A percentile compares a stretch with the other conserved stretches of the same genome.
These are phyloP conservation scores for Saturnia pavonia DNA, from an alignment of 2,888 invertebrate genomes.

Conservation along the genomic window DNA sequence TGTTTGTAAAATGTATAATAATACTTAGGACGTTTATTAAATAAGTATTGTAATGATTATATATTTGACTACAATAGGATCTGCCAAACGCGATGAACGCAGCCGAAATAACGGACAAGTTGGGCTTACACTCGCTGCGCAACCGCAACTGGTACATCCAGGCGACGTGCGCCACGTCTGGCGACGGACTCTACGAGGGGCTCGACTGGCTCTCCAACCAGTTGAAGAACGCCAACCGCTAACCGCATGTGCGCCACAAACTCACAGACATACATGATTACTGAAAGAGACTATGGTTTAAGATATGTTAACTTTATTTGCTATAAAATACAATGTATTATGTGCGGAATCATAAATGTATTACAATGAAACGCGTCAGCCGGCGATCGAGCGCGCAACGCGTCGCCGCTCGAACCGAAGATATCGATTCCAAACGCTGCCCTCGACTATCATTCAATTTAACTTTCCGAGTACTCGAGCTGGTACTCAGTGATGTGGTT, in stretches of 20 bases:
- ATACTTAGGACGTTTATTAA: not conserved
- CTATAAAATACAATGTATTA: conserved; percentile 80
- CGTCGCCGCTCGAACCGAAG: conserved; percentile 28
- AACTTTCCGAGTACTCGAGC: not conserved
- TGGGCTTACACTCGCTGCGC: conserved; percentile 98
- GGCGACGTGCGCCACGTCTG: conserved; percentile 99
- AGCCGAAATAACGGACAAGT: conserved; percentile 99
- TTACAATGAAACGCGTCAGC: conserved; percentile 61
- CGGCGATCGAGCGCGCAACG: conserved; percentile 66
- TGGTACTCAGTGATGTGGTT: conserved; percentile 44
- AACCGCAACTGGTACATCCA: conserved; percentile 99
- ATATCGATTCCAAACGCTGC: not conserved
- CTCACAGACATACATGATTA: conserved; percentile 72
- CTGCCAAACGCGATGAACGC: conserved; percentile 99
- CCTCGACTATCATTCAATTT: not conserved
- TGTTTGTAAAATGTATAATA: not conserved
- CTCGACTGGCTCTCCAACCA: conserved; percentile 99
- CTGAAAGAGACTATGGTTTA: conserved; percentile 81
- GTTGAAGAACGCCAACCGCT: conserved; percentile 99
- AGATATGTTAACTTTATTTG: conserved; percentile 82
- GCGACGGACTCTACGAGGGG: conserved; percentile 99
- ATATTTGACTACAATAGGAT: conserved; percentile 85
- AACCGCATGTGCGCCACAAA: conserved; percentile 77
- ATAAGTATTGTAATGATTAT: not conserved
- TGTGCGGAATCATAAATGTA: conserved; percentile 78